Evolutionary conservation across 1,140 invertebrate species (phyloP).

Genomic region (Zaprionus nigranus): DNA sequence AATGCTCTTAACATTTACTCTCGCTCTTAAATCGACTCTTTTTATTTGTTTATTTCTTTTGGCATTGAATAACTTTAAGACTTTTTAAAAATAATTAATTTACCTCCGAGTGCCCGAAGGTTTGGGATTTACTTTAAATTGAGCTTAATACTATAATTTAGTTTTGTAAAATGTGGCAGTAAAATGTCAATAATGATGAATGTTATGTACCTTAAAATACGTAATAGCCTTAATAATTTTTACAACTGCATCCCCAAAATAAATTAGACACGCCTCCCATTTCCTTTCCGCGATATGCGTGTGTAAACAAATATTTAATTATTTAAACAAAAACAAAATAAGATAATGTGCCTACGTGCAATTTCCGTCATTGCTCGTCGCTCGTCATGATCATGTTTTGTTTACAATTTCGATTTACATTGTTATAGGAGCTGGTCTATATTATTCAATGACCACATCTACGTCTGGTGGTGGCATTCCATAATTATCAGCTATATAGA

Average conservation of each 20-base stretch:
- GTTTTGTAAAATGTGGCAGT: not conserved
- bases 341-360: conserved; percentile 30
- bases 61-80: conserved; percentile 36
- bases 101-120: conserved; percentile 56
- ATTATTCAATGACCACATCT: conserved; percentile 28
- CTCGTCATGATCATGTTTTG: conserved; percentile 16
- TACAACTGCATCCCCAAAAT: not conserved
- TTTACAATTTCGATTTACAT: conserved; percentile 17
- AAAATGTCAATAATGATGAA: not conserved
- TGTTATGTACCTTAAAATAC: conserved; percentile 2
- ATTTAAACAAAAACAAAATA: conserved; percentile 21
- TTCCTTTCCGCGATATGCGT: not conserved
- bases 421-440: not conserved
- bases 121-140: conserved; percentile 4
- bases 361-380: conserved; percentile 8
- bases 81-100: conserved; percentile 34
- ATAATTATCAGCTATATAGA: conserved; percentile 13
- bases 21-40: conserved; percentile 7
- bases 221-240: conserved; percentile 13
- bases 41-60: conserved; percentile 26
- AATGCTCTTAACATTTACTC: conserved; percentile 14
- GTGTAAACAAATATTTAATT: conserved; percentile 22
- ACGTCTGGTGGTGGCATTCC: not conserved
- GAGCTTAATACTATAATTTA: not conserved
- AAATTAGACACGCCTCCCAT: conserved; percentile 1